A percentile compares a stretch with the other conserved stretches of the same genome.
These are phyloP conservation scores for Vombatus ursinus DNA, from an alignment of 2,113 vertebrate genomes.

Conservation along the genomic window DNA sequence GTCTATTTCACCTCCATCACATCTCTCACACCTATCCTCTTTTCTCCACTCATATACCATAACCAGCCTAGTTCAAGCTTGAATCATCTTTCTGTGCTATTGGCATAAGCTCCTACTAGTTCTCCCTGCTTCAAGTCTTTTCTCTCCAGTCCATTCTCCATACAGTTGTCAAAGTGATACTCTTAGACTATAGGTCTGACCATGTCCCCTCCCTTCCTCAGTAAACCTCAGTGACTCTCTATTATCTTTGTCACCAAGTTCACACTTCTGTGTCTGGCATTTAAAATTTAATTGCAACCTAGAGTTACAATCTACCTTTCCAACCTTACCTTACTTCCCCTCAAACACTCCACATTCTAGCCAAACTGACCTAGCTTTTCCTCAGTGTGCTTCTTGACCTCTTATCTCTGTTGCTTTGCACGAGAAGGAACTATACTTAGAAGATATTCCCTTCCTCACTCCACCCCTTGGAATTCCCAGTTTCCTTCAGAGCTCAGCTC, in stretches of 20 bases:
- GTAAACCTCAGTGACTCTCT: background rate
- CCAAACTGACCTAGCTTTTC: background rate
- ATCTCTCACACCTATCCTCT: background rate
- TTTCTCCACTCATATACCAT: too few relatives aligned
- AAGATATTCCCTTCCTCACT: background rate
- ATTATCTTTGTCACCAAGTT: background rate
- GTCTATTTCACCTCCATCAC: background rate
- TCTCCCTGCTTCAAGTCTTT: background rate
- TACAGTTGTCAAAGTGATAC: background rate
- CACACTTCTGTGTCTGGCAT: too few relatives aligned
- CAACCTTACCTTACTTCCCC: background rate
- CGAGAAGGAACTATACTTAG: background rate
- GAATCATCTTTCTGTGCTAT: background rate
- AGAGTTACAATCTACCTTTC: background rate
- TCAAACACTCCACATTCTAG: background rate
- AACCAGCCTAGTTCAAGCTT: background rate
- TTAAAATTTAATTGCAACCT: background rate
- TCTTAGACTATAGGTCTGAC: background rate
- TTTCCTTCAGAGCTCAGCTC: background rate
- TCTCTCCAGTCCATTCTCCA: background rate
- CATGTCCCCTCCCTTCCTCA: background rate
- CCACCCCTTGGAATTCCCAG: background rate
- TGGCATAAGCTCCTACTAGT: background rate
- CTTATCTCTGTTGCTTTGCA: background rate
- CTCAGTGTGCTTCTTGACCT: background rate